phyloP scores from a whole-genome alignment of 2,113 vertebrate species.

The Epinephelus moara region DNA sequence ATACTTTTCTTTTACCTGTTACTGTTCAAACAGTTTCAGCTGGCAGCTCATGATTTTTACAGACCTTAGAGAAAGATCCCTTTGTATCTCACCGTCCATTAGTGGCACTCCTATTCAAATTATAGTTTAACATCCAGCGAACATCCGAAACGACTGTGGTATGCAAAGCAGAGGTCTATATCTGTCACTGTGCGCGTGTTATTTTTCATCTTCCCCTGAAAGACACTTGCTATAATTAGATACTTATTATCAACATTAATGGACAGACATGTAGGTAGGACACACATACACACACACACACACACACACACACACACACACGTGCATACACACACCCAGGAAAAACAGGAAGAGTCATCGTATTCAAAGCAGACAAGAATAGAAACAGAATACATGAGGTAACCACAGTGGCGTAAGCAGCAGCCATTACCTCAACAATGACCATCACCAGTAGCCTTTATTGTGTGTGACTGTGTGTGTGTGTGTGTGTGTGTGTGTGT shows the following conservation, averaged over 20 bases:
- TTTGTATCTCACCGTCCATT: conserved; percentile 31
- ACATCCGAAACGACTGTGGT: conserved; percentile 19
- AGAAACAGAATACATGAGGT: conserved; percentile 68
- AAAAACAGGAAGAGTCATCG: conserved; percentile 52
- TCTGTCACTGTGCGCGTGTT: conserved; percentile 46
- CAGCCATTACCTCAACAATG: conserved; percentile 66
- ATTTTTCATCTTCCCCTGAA: conserved; percentile 58
- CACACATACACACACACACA: conserved; percentile 15
- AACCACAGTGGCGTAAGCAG: conserved; percentile 64
- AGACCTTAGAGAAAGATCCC: conserved; percentile 6
- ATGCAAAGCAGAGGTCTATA: conserved; percentile 61
- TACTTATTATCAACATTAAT: conserved; percentile 64
- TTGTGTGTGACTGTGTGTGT: conserved; percentile 12
- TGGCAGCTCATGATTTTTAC: background rate
- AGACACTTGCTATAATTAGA: conserved; percentile 57
- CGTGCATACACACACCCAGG: conserved; percentile 36
- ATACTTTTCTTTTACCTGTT: conserved; percentile 3
- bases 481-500: conserved; percentile 13
- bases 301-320: conserved; percentile 1
- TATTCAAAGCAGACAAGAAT: conserved; percentile 75
- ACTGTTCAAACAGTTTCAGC: background rate
- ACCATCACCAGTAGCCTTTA: conserved; percentile 49
- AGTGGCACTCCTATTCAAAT: conserved; percentile 42
- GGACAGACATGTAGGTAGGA: conserved; percentile 39
- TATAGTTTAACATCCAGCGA: conserved; percentile 10